phyloP scores from a whole-genome alignment of 1,140 invertebrate genomes.

The Zophobas morio region DNA sequence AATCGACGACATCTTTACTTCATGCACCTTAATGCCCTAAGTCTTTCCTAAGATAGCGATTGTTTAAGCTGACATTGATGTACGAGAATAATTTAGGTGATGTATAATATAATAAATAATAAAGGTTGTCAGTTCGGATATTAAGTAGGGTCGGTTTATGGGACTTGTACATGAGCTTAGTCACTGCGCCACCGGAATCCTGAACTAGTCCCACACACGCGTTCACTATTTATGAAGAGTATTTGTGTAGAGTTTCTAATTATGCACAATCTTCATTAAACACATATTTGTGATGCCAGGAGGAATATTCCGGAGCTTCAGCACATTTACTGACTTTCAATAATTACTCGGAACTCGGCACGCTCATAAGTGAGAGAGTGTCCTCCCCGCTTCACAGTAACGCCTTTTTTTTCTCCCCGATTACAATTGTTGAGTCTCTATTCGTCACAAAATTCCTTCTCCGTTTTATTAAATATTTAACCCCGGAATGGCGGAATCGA shows the following conservation, averaged over 20 bases:
- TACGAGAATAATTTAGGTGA: slow-evolving; percentile 54
- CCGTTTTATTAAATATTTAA: slow-evolving; percentile 17
- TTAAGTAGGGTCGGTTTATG: slow-evolving; percentile 49
- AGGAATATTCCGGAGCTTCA: slow-evolving; percentile 44
- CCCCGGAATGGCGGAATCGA: slow-evolving; percentile 1
- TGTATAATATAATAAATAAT: slow-evolving; percentile 58
- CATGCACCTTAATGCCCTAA: slow-evolving; percentile 25
- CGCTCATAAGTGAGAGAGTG: slow-evolving; percentile 20
- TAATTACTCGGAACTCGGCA: slow-evolving; percentile 30
- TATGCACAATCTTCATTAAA: slow-evolving; percentile 46
- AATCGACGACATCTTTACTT: slow-evolving; percentile 21
- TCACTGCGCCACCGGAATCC: slow-evolving; percentile 44
- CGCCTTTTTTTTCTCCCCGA: neutral
- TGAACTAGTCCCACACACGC: slow-evolving; percentile 46
- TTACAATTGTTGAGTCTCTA: slow-evolving; percentile 23
- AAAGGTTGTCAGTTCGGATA: slow-evolving; percentile 54
- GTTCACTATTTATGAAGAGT: slow-evolving; percentile 49
- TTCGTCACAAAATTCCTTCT: slow-evolving; percentile 13
- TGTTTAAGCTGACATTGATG: slow-evolving; percentile 51
- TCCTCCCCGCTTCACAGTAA: neutral
- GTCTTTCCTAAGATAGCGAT: slow-evolving; percentile 45
- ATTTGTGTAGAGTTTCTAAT: slow-evolving; percentile 46
- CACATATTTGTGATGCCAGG: slow-evolving; percentile 43
- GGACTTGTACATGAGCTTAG: slow-evolving; percentile 48
- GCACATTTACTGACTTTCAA: slow-evolving; percentile 45